phyloP scores from a whole-genome alignment of 2,113 vertebrate species.

The Hyperoodon ampullatus region DNA sequence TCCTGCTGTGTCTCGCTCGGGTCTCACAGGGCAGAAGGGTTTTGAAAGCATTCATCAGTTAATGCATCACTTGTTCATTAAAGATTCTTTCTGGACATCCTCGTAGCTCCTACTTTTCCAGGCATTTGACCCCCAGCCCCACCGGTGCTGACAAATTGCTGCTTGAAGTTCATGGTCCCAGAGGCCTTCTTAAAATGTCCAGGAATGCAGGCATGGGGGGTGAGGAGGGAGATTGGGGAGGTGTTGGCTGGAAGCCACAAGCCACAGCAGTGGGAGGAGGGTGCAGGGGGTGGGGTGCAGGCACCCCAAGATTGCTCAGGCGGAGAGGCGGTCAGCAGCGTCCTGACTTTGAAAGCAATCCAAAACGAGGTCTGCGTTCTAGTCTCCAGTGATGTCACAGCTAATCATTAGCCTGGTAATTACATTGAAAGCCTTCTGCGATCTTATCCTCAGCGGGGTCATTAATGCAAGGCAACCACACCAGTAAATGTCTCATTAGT shows the following conservation, averaged over 20 bases:
- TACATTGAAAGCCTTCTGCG: constrained; percentile 86
- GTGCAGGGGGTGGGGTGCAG: constrained; percentile 34
- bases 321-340: constrained; percentile 16
- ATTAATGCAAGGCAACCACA: constrained; percentile 85
- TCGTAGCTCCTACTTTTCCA: background rate
- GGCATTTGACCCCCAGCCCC: background rate
- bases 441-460: constrained; percentile 85
- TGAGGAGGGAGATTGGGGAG: background rate
- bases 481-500: constrained; percentile 88
- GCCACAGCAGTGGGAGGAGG: constrained; percentile 40
- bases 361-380: constrained; percentile 78
- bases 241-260: constrained; percentile 68
- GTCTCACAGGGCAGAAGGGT: constrained; percentile 9
- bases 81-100: constrained; percentile 62
- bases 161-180: constrained; percentile 65
- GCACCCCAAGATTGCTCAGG: constrained; percentile 64
- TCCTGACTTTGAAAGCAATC: constrained; percentile 82
- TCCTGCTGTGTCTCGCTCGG: background rate
- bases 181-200: constrained; percentile 70
- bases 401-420: constrained; percentile 87
- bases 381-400: constrained; percentile 85
- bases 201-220: constrained; percentile 42
- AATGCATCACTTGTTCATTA: constrained; percentile 74
- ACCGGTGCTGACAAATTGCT: constrained; percentile 74
- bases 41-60: constrained; percentile 65